These are phyloP conservation scores for Ornithorhynchus anatinus DNA, from an alignment of 2,113 vertebrate genomes.

Conservation along the genomic window DNA sequence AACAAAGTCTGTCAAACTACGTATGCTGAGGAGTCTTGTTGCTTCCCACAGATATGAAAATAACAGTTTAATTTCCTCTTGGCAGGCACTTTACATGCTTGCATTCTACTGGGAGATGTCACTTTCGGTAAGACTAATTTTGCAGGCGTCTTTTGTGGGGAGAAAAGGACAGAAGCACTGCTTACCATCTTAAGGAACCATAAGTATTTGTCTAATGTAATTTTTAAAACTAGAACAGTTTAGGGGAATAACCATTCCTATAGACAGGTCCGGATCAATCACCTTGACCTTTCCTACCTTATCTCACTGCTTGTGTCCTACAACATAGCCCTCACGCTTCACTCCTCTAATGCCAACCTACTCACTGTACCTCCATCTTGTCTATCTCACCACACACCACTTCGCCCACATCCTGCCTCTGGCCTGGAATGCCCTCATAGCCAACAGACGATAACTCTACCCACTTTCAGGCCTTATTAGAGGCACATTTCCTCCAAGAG, in stretches of 20 bases:
- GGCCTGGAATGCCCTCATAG: too few species aligned
- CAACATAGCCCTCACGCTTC: too few species aligned
- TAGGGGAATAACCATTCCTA: neutral
- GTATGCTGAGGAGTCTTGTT: neutral
- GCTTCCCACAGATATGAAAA: neutral
- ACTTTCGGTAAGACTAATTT: slow-evolving; percentile 1
- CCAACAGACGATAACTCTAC: too few species aligned
- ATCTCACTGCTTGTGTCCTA: too few species aligned
- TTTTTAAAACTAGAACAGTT: neutral
- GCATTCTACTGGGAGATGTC: neutral
- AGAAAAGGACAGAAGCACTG: slow-evolving; percentile 11
- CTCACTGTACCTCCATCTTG: too few species aligned
- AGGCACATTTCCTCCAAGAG: too few species aligned
- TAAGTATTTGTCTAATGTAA: slow-evolving; percentile 12
- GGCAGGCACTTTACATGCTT: neutral
- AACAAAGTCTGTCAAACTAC: neutral
- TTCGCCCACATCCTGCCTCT: too few species aligned
- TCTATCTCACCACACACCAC: too few species aligned
- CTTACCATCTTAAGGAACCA: neutral
- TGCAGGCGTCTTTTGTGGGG: neutral
- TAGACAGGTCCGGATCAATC: neutral
- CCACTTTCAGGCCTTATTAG: too few species aligned
- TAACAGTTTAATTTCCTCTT: neutral
- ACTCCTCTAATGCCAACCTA: too few species aligned
- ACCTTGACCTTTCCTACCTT: too few species aligned